phyloP scores from a whole-genome alignment of 2,888 invertebrate species.

The Phaedon cochleariae region DNA sequence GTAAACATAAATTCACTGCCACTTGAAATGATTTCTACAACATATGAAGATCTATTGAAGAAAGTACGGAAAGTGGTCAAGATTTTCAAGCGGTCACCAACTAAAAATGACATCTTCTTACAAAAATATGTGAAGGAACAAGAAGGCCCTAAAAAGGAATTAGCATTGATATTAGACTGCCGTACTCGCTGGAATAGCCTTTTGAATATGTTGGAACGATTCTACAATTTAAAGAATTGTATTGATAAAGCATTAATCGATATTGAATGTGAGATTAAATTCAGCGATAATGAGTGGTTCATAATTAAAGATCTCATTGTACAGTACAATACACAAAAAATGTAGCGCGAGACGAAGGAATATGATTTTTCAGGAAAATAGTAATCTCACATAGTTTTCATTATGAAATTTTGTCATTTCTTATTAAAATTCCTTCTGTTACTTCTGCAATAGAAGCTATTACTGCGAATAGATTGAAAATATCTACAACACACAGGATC shows the following conservation, averaged over 20 bases:
- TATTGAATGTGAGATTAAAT: not conserved
- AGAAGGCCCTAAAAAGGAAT: conserved; percentile 28
- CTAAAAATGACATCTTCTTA: conserved; percentile 30
- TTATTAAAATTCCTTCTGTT: no score
- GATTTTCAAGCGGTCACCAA: conserved; percentile 22
- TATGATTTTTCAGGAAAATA: no score
- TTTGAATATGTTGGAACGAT: conserved; percentile 30
- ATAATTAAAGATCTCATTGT: no score
- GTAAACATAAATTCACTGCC: no score
- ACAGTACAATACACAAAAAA: no score
- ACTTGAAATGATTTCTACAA: no score
- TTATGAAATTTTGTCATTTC: no score
- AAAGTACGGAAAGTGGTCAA: conserved; percentile 29
- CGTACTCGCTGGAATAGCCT: conserved; percentile 33
- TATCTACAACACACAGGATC: no score
- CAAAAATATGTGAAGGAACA: conserved; percentile 28
- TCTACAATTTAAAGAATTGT: conserved; percentile 20
- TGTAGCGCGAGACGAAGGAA: no score
- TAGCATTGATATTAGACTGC: conserved; percentile 24
- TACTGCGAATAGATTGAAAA: no score
- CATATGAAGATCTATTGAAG: conserved; percentile 10
- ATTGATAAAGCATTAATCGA: conserved; percentile 23
- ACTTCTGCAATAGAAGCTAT: no score
- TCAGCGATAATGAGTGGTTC: not conserved
- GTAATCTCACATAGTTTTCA: no score